Percentiles rank a stretch among this genome's conserved stretches.
These are phyloP conservation scores for Plagiodera versicolora DNA, from an alignment of 2,888 invertebrate species.

Conservation along the genomic window DNA sequence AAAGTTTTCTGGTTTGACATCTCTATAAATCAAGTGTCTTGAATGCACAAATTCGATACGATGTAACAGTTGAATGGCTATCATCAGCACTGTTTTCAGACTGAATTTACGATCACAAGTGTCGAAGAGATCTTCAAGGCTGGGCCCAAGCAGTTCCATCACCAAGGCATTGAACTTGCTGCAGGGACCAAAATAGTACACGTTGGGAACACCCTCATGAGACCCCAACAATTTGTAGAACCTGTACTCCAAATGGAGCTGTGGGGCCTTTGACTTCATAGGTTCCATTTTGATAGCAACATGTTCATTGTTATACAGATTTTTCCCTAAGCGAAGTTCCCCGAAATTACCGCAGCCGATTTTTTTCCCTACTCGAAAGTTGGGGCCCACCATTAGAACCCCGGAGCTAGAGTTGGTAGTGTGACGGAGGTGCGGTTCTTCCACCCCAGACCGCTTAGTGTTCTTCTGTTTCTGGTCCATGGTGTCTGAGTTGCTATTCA, in stretches of 20 bases:
- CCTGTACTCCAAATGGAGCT: slow-evolving; percentile 99
- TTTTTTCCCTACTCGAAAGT: slow-evolving; percentile 99
- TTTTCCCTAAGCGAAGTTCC: slow-evolving; percentile 97
- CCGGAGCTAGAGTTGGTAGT: slow-evolving; percentile 76
- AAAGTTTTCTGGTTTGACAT: slow-evolving; percentile 99
- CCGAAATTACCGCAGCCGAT: slow-evolving; percentile 99
- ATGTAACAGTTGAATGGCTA: slow-evolving; percentile 76
- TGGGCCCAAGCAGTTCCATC: slow-evolving; percentile 98
- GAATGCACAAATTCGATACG: slow-evolving; percentile 99
- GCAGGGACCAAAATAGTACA: slow-evolving; percentile 99
- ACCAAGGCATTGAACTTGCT: slow-evolving; percentile 99
- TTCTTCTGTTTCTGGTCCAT: slow-evolving; percentile 28
- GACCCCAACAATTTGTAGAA: slow-evolving; percentile 99
- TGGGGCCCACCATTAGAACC: slow-evolving; percentile 99
- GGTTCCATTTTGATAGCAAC: slow-evolving; percentile 99
- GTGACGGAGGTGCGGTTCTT: slow-evolving; percentile 77
- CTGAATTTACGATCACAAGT: slow-evolving; percentile 95
- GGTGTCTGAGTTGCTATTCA: slow-evolving; percentile 15
- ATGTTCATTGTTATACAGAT: slow-evolving; percentile 99
- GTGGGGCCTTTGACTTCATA: slow-evolving; percentile 99
- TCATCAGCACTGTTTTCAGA: slow-evolving; percentile 73
- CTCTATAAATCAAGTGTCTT: slow-evolving; percentile 98
- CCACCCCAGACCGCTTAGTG: slow-evolving; percentile 50
- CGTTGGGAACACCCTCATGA: slow-evolving; percentile 97
- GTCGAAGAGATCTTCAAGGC: slow-evolving; percentile 99